Percentiles rank a stretch among this genome's conserved stretches.
phyloP scores from a whole-genome alignment of 2,888 invertebrate genomes.

The Heteromurus nitidus region DNA sequence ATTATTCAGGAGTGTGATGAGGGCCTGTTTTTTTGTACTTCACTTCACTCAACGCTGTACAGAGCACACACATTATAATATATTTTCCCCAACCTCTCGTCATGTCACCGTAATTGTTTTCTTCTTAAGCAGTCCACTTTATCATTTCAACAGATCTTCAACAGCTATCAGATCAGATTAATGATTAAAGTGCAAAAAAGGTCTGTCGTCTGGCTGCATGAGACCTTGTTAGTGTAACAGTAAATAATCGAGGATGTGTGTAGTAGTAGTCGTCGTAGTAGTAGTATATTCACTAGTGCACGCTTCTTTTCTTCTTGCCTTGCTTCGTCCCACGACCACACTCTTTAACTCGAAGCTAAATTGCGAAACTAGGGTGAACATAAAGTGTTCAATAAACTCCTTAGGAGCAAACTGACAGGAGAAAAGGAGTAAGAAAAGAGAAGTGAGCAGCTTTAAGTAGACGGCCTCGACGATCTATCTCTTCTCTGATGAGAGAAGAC shows the following conservation, averaged over 20 bases:
- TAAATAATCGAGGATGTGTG: too few relatives aligned
- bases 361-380: slow-evolving; percentile 21
- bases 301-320: neutral
- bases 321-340: neutral
- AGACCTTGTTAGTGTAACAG: slow-evolving; percentile 21
- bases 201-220: slow-evolving; percentile 18
- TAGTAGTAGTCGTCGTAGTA: neutral
- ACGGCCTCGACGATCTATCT: slow-evolving; percentile 43
- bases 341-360: neutral
- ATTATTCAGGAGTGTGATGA: too few relatives aligned
- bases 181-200: slow-evolving; percentile 26
- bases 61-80: too few relatives aligned
- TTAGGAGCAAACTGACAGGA: slow-evolving; percentile 15
- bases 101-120: neutral
- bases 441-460: slow-evolving; percentile 28
- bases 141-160: slow-evolving; percentile 14
- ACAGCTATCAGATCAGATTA: neutral
- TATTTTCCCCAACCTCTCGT: too few relatives aligned
- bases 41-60: neutral
- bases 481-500: slow-evolving; percentile 10
- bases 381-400: slow-evolving; percentile 24
- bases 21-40: too few relatives aligned
- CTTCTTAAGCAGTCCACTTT: neutral
- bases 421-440: slow-evolving; percentile 29
- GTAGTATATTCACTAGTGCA: neutral